These are phyloP conservation scores for Pollenia labialis DNA, from an alignment of 2,888 invertebrate species.

Conservation along the genomic window DNA sequence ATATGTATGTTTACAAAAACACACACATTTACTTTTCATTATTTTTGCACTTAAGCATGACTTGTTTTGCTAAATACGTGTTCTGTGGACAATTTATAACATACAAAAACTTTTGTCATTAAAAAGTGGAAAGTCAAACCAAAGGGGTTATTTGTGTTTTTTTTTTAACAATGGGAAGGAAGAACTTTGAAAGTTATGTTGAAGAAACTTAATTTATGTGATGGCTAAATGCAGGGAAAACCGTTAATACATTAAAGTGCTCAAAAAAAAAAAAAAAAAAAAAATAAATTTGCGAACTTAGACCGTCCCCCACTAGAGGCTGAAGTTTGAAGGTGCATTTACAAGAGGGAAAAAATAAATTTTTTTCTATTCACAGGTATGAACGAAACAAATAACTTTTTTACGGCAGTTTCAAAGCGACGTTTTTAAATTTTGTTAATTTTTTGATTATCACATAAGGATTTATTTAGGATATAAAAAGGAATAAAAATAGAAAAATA, in stretches of 20 bases:
- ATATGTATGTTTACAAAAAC: background rate
- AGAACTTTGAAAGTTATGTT: constrained; percentile 27
- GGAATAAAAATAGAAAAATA: too few species aligned
- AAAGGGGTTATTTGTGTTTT: constrained; percentile 51
- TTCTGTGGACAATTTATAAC: constrained; percentile 65
- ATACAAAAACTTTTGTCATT: constrained; percentile 31
- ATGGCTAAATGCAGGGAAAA: background rate
- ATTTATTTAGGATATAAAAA: too few species aligned
- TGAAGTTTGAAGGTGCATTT: too few species aligned
- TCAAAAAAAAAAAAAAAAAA: too few species aligned
- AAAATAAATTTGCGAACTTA: too few species aligned
- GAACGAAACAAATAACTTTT: too few species aligned
- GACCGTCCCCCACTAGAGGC: too few species aligned
- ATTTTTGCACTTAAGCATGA: constrained; percentile 72
- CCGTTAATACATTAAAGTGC: background rate
- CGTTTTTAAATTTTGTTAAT: too few species aligned
- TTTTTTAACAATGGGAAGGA: constrained; percentile 3
- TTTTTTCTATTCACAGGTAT: too few species aligned
- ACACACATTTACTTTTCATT: constrained; percentile 42
- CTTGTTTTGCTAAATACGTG: constrained; percentile 72
- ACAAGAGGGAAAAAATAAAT: too few species aligned
- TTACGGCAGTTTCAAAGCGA: too few species aligned
- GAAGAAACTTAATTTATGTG: background rate
- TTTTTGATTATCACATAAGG: too few species aligned
- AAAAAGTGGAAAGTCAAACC: constrained; percentile 6